Base-by-base conservation (phyloP, 2,888 invertebrate genomes). In the Busseola fusca region DNA sequence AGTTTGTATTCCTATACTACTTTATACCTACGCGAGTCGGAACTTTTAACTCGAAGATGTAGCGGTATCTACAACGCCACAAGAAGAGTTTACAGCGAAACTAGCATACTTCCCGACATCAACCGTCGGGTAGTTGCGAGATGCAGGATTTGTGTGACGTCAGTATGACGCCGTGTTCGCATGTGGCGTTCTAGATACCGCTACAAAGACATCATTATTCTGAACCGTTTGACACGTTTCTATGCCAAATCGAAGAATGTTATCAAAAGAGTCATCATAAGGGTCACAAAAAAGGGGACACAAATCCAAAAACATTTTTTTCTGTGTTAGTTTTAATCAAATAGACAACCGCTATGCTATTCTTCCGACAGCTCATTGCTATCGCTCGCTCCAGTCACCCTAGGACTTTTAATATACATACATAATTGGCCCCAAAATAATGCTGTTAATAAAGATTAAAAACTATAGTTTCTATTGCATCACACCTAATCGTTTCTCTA, bases 401-500 rank as follows among this genome's bases (percentile, higher is more conserved):
- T 78, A 91, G 89, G 89, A 91, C 86, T 77, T 87, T 75, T 91
- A 89, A 40, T 34, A 79, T 91, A 90, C 91, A 86, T 91, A 93
- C 91, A 92, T 88, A 86, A 86, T 93, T 92, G 93, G 93, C 92
- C 93, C 94, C 93, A 83, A 93, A 92, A 93, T 88, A 93, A 92
- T 84, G 76, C 78, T 84, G 76, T 84, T 80, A 72, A 80, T 82
- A 79, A 82, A 75, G 59, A 76, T 80, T 69, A 73, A 70, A 76
- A 75, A 69, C 70, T 82, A 80, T 67, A 64, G 72, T 76, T 72
- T 60, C 77, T 86, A 40, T 73, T 37, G 86, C 83, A 86, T 86
- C 86, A 88, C 87, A 84, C 86, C 65, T 76, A 76, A 77, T 71
- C 68, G 54, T 77, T 74, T 72, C 63, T 83, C 66, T 76, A 74